phyloP scores from a whole-genome alignment of 2,888 invertebrate genomes.

The Apoda limacodes region DNA sequence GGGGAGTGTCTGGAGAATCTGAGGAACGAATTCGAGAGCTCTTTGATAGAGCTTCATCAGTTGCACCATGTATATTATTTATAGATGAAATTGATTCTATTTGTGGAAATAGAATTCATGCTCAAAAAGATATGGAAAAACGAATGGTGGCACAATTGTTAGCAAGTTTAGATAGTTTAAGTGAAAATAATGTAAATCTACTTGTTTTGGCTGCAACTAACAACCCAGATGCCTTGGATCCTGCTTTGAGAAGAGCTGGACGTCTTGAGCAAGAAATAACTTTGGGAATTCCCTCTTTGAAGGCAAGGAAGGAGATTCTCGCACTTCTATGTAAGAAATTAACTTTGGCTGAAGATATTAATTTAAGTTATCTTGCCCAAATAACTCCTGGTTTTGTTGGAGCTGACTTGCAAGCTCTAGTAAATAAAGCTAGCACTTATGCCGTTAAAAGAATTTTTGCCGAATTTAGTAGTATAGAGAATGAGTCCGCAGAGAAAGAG shows the following conservation, averaged over 20 bases:
- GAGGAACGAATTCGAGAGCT: constrained; percentile 93
- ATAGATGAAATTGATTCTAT: constrained; percentile 99
- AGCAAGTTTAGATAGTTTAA: constrained; percentile 85
- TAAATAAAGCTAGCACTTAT: constrained; percentile 88
- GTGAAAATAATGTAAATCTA: constrained; percentile 70
- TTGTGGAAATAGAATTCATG: constrained; percentile 88
- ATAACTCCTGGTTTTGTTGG: constrained; percentile 97
- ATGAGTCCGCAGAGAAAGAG: constrained; percentile 21
- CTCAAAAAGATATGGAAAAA: constrained; percentile 95
- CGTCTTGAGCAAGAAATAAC: constrained; percentile 95
- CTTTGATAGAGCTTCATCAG: constrained; percentile 84
- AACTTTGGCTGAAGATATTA: constrained; percentile 76
- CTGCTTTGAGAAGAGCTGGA: constrained; percentile 90
- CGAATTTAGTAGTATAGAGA: constrained; percentile 33
- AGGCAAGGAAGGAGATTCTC: constrained; percentile 84
- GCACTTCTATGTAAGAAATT: constrained; percentile 77
- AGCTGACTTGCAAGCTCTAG: constrained; percentile 89
- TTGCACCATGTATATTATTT: constrained; percentile 88
- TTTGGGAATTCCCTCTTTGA: constrained; percentile 91
- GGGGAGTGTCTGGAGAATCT: constrained; percentile 95
- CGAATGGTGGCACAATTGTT: constrained; percentile 94
- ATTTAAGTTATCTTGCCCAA: constrained; percentile 80
- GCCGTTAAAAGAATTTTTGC: constrained; percentile 78
- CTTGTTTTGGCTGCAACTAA: constrained; percentile 97
- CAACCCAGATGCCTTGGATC: constrained; percentile 91